Evolutionary conservation across 53 echinoderm and acorn worm species (phyloP).

Genomic region (Antedon mediterranea): DNA sequence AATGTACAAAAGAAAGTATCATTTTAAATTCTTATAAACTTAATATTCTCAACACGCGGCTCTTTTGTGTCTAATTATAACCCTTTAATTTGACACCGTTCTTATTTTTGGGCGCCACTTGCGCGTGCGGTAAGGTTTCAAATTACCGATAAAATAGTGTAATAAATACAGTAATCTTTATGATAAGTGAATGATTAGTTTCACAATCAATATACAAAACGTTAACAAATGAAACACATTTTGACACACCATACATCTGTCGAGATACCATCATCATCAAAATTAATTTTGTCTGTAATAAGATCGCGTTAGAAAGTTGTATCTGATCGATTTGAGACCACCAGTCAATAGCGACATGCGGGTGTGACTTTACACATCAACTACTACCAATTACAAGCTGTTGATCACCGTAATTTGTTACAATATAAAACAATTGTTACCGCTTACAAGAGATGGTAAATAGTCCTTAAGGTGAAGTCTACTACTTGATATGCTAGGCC

Average conservation of each 20-base stretch:
- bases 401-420: neutral
- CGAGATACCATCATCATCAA: neutral
- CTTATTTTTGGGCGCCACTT: too few species aligned
- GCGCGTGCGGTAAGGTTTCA: too few species aligned
- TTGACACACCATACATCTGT: neutral
- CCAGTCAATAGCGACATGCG: neutral
- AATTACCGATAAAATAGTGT: too few species aligned
- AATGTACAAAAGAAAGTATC: too few species aligned
- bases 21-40: too few species aligned
- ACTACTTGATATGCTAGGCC: neutral
- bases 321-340: neutral
- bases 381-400: neutral
- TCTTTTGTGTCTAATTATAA: too few species aligned
- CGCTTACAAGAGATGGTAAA: neutral
- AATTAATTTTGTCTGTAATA: neutral
- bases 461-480: neutral
- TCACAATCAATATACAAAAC: neutral
- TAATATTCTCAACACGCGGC: too few species aligned
- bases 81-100: too few species aligned
- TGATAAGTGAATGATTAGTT: too few species aligned
- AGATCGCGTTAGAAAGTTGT: neutral
- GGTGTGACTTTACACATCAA: neutral
- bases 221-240: neutral
- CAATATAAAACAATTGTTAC: neutral
- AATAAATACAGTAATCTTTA: too few species aligned